These are phyloP conservation scores for Candoia aspera DNA, from an alignment of 2,113 vertebrate genomes.

Conservation along the genomic window DNA sequence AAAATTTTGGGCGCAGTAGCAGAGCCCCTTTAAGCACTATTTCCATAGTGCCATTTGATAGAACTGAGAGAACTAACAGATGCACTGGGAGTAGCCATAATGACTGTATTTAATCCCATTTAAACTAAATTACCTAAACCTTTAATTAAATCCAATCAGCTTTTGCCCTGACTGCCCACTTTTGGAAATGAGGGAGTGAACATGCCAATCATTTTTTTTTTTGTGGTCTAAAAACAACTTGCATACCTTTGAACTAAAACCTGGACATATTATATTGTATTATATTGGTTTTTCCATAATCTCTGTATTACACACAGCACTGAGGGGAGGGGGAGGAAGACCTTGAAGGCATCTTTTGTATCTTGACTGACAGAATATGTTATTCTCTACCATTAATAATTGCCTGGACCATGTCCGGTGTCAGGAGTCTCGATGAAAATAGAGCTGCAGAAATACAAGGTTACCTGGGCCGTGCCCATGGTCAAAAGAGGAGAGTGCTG, in stretches of 20 bases:
- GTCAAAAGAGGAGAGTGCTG: neutral
- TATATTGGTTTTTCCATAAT: too few relatives aligned
- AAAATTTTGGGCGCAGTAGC: neutral
- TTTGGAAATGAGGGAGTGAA: neutral
- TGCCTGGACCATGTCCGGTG: neutral
- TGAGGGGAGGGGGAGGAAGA: neutral
- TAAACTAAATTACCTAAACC: neutral
- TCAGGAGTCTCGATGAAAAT: neutral
- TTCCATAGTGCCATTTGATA: neutral
- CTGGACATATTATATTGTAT: neutral
- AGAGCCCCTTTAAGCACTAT: neutral
- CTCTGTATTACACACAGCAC: too few relatives aligned
- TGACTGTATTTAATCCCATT: neutral
- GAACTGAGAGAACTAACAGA: neutral
- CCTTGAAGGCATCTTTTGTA: neutral
- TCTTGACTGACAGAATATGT: neutral
- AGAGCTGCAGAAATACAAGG: neutral
- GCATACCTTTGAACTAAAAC: neutral
- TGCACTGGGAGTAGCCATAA: neutral
- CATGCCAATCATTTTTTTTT: neutral
- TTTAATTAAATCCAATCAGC: neutral
- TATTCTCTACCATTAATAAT: neutral
- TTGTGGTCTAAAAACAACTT: neutral
- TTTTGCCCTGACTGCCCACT: neutral
- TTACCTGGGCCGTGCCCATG: neutral